A percentile compares a stretch with the other conserved stretches of the same genome.
These are phyloP conservation scores for Labrus mixtus DNA, from an alignment of 2,113 vertebrate genomes.

Conservation along the genomic window DNA sequence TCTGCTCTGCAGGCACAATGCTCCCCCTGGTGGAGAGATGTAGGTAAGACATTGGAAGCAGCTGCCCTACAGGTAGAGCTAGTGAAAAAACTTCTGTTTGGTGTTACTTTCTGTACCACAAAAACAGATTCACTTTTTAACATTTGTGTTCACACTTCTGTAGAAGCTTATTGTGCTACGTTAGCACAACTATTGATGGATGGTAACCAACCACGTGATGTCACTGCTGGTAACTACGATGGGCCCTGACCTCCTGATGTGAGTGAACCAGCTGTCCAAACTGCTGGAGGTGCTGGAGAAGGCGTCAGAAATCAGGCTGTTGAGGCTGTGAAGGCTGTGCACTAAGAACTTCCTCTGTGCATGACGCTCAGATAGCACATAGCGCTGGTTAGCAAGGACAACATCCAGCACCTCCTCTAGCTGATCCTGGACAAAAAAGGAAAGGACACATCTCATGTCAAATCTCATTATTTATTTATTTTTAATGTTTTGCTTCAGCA, in stretches of 20 bases:
- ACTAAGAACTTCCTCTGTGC: slow-evolving; percentile 82
- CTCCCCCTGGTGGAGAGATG: slow-evolving; percentile 82
- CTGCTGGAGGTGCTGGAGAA: slow-evolving; percentile 76
- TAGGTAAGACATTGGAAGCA: neutral
- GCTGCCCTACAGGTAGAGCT: neutral
- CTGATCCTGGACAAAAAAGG: slow-evolving; percentile 70
- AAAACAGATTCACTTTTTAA: neutral
- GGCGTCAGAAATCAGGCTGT: slow-evolving; percentile 73
- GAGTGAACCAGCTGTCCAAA: slow-evolving; percentile 74
- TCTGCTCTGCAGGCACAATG: slow-evolving; percentile 83
- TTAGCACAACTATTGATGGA: neutral
- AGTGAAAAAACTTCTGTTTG: neutral
- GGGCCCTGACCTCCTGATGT: slow-evolving; percentile 69
- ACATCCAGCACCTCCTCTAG: slow-evolving; percentile 84
- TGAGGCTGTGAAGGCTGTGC: slow-evolving; percentile 82
- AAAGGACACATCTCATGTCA: neutral
- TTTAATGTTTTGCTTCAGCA: no score
- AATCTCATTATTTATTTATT: no score
- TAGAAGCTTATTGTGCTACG: neutral
- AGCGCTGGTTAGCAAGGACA: slow-evolving; percentile 82
- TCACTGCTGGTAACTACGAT: neutral
- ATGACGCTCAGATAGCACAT: slow-evolving; percentile 78
- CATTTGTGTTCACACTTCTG: neutral
- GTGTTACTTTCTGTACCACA: neutral
- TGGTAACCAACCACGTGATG: neutral